Evolutionary conservation across 2,888 invertebrate species (phyloP).

Genomic region (Amblyjoppa proteus): DNA sequence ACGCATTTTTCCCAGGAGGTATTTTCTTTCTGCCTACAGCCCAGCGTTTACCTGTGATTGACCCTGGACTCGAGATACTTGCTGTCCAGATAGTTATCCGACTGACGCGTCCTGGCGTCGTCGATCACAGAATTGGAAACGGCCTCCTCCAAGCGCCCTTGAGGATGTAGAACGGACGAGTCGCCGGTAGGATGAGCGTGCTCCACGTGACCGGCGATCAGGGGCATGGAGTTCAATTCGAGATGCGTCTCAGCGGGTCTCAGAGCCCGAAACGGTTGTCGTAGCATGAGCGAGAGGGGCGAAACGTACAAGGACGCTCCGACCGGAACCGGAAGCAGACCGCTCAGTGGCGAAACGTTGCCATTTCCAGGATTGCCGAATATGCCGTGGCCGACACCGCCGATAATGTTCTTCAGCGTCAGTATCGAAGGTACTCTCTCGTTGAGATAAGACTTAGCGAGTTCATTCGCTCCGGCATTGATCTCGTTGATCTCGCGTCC

Average conservation of each 20-base stretch:
- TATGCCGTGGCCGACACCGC: not conserved
- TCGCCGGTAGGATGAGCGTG: not conserved
- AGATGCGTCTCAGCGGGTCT: not conserved
- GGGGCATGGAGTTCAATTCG: conserved; percentile 2
- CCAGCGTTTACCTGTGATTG: conserved; percentile 21
- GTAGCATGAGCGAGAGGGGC: not conserved
- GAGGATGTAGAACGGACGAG: not conserved
- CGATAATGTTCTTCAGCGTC: conserved; percentile 7
- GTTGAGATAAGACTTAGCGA: not conserved
- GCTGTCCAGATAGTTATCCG: conserved; percentile 16
- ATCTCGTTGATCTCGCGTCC: conserved; percentile 4
- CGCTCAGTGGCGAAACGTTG: not conserved
- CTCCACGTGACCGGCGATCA: not conserved
- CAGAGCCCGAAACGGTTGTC: not conserved
- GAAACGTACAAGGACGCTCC: not conserved
- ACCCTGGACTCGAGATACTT: not conserved
- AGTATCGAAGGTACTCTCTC: conserved; percentile 8
- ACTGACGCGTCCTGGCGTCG: not conserved
- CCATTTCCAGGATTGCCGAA: not conserved
- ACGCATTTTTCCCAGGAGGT: no score
- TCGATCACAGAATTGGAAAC: not conserved
- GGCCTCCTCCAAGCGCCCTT: conserved; percentile 2
- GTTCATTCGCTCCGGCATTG: not conserved
- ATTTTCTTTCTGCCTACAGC: no score
- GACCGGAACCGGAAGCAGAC: not conserved